A percentile compares a stretch with the other conserved stretches of the same genome.
Conservation (phyloP, 2,888 invertebrate species). For the Hyles lineata region DNA sequence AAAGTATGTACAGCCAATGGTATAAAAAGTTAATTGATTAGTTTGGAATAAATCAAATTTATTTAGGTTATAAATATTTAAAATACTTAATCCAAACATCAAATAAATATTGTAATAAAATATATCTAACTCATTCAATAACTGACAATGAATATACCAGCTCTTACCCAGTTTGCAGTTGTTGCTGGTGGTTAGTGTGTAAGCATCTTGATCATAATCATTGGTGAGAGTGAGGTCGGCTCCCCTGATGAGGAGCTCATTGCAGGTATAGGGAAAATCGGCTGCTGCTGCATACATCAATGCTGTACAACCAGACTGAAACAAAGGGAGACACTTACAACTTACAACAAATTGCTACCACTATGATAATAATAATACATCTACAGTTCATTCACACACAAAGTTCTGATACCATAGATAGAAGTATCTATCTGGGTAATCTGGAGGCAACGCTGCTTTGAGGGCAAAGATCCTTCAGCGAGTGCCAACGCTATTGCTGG, state of each 20-base stretch:
- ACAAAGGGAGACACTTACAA: constrained; percentile 41
- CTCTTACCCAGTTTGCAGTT: constrained; percentile 80
- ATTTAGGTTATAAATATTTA: no score
- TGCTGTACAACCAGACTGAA: constrained; percentile 93
- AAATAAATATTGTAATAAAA: no score
- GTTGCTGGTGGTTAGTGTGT: constrained; percentile 89
- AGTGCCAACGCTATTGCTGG: no score
- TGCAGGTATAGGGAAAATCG: constrained; percentile 95
- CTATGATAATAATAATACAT: background rate
- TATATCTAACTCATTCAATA: no score
- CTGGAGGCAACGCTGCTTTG: no score
- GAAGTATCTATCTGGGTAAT: no score
- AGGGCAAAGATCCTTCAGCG: no score
- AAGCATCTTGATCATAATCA: constrained; percentile 93
- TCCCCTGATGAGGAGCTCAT: constrained; percentile 91
- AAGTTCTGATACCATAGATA: no score
- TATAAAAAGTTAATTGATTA: background rate
- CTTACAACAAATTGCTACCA: no score
- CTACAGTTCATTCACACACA: no score
- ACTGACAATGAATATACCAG: background rate
- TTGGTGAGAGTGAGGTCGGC: constrained; percentile 93
- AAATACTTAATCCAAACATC: no score
- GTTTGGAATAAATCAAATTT: no score
- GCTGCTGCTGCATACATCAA: constrained; percentile 96
- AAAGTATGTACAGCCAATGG: constrained; percentile 22